Base-by-base conservation (phyloP, 2,797 vertebrate species). In the Molossus alvarezi region DNA sequence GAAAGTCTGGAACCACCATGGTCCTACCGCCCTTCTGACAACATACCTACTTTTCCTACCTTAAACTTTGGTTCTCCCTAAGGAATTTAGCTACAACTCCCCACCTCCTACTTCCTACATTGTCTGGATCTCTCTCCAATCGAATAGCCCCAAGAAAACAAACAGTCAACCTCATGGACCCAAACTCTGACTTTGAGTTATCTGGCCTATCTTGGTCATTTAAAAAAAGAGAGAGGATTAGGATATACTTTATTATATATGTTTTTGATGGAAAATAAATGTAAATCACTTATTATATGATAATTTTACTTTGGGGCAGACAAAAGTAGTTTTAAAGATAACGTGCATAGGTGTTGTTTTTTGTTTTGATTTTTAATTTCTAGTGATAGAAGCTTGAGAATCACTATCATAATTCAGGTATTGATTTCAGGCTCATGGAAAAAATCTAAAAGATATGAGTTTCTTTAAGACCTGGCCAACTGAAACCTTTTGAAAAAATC, bases 321-420 rank as follows among this genome's bases (percentile, higher is more conserved):
- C 9, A 88, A 88, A 85, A 83, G n/a, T 53, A 69, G 69, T 48
- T 95, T 88, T 81, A 93, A 85, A 95, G 27, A 75, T 80, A 27
- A 94, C 81, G 18, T 80, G 72, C 2, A 65, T 51, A 25, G 6
- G 2, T 15, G 4, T 57, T 86, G 80, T 25, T 64, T 77, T 37
- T 45, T 45, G 41, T 45, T 45, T 45, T 45, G 41, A 6, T 45
- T 45, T 45, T 37, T 10, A 41, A 89, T 55, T 88, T 20, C n/a
- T 45, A 27, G 20, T 87, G 27, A 84, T 67, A 85, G 93, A 88
- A 29, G 15, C 83, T 94, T 90, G 9, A 93, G 21, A 89, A 80
- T 76, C 55, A 80, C 71, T 82, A 27, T 91, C 65, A 84, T 27
- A 90, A 94, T 69, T 80, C 27, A 57, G 18, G 10, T 76, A 82